A percentile compares a stretch with the other conserved stretches of the same genome.
Conservation (phyloP, 2,888 invertebrate genomes). For the Melangyna quadrimaculata region DNA sequence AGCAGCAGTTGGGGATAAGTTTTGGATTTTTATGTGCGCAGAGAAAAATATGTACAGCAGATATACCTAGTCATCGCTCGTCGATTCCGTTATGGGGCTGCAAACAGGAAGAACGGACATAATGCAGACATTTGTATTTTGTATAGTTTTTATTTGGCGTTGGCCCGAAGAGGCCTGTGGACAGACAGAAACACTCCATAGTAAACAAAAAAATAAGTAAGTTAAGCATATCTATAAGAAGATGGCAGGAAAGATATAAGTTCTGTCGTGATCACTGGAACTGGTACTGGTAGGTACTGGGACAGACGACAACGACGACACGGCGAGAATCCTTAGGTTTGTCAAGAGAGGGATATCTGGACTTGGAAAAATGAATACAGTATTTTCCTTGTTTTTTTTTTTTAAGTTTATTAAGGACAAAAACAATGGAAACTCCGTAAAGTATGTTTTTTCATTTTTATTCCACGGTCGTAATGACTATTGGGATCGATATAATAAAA, state of each 20-base stretch:
- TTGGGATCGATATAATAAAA: background rate
- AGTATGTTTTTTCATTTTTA: background rate
- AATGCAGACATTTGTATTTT: constrained; percentile 70
- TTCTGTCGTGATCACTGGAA: constrained; percentile 40
- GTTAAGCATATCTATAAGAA: constrained; percentile 3
- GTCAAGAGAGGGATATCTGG: constrained; percentile 38
- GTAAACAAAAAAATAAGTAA: background rate
- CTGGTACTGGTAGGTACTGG: background rate
- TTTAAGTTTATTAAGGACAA: background rate
- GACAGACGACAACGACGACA: constrained; percentile 1
- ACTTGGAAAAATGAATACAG: background rate
- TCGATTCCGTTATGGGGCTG: constrained; percentile 4
- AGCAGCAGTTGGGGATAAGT: constrained; percentile 57
- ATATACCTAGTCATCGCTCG: no score
- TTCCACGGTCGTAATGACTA: background rate
- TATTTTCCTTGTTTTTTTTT: background rate
- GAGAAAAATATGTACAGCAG: background rate
- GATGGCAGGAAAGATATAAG: constrained; percentile 47
- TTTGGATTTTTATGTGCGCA: constrained; percentile 62
- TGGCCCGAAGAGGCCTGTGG: constrained; percentile 49
- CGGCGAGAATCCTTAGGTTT: constrained; percentile 24
- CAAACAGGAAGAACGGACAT: constrained; percentile 48
- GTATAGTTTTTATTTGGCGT: constrained; percentile 64
- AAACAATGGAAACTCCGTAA: constrained; percentile 39
- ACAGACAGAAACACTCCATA: background rate